Percentiles rank a stretch among this genome's conserved stretches.
Conservation (phyloP, 2,888 invertebrate species). For the Ectemnius cavifrons region DNA sequence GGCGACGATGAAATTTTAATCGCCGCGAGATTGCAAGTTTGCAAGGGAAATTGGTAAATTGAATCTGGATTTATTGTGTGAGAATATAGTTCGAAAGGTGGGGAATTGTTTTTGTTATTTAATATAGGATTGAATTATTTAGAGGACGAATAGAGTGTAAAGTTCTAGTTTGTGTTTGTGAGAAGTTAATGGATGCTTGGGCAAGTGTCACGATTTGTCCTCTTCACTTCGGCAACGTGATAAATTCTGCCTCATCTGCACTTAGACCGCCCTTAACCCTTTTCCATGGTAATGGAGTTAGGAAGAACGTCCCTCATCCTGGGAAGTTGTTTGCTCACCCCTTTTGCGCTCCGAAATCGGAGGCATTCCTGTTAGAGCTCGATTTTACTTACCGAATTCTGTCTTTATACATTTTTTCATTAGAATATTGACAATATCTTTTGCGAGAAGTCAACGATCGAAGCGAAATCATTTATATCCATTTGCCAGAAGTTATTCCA, state of each 20-base stretch:
- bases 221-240: slow-evolving; percentile 27
- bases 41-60: not conserved
- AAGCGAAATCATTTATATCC: slow-evolving; percentile 67
- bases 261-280: slow-evolving; percentile 58
- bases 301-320: slow-evolving; percentile 31
- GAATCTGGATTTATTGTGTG: not conserved
- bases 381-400: not conserved
- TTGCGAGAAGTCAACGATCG: slow-evolving; percentile 14
- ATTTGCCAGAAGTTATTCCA: slow-evolving; percentile 53
- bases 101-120: not conserved
- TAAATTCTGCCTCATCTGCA: slow-evolving; percentile 54
- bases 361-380: not conserved
- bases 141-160: no score
- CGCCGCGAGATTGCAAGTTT: slow-evolving; percentile 8
- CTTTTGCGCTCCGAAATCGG: slow-evolving; percentile 19
- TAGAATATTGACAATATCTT: slow-evolving; percentile 18
- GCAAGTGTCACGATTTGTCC: slow-evolving; percentile 1
- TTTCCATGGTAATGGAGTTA: slow-evolving; percentile 53
- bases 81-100: not conserved
- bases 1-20: slow-evolving; percentile 73
- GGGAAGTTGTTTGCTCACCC: slow-evolving; percentile 53
- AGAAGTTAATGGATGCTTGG: not conserved
- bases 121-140: no score
- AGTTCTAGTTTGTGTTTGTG: not conserved
- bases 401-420: no score